phyloP scores from a whole-genome alignment of 2,888 invertebrate species.

The Cheilosia impressa region DNA sequence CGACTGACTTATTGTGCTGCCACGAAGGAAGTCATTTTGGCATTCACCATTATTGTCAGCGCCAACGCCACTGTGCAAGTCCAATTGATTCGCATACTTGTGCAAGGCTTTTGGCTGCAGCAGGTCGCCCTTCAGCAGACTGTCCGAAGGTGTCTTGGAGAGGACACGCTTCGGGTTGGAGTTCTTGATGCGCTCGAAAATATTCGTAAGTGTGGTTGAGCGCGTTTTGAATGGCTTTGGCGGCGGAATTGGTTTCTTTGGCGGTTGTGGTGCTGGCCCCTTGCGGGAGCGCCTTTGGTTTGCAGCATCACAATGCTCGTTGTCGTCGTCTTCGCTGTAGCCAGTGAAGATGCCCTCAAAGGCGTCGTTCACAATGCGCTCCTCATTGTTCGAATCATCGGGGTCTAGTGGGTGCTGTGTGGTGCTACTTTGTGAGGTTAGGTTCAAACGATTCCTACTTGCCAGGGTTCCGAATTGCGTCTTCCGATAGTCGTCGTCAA shows the following conservation, averaged over 20 bases:
- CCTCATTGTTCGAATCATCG: slow-evolving; percentile 78
- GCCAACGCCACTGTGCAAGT: slow-evolving; percentile 74
- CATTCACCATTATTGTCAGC: slow-evolving; percentile 68
- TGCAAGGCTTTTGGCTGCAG: slow-evolving; percentile 57
- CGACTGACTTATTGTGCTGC: slow-evolving; percentile 83
- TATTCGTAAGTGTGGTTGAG: slow-evolving; percentile 80
- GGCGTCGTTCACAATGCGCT: slow-evolving; percentile 81
- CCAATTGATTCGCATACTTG: slow-evolving; percentile 78
- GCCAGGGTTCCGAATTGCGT: slow-evolving; percentile 80
- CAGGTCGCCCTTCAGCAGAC: slow-evolving; percentile 76
- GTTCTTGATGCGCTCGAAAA: slow-evolving; percentile 80
- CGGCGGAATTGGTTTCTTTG: slow-evolving; percentile 50
- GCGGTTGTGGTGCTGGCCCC: slow-evolving; percentile 75
- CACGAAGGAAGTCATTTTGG: slow-evolving; percentile 81
- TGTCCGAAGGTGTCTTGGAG: slow-evolving; percentile 78
- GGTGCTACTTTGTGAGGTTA: slow-evolving; percentile 40
- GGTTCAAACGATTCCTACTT: slow-evolving; percentile 46
- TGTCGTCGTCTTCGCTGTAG: slow-evolving; percentile 79
- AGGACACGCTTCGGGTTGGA: slow-evolving; percentile 61
- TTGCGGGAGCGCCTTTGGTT: slow-evolving; percentile 76
- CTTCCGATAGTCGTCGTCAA: slow-evolving; percentile 81
- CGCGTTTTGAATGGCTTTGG: slow-evolving; percentile 75
- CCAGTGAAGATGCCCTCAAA: slow-evolving; percentile 82
- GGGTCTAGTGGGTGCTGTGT: slow-evolving; percentile 23
- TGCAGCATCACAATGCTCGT: slow-evolving; percentile 70